phyloP scores from a whole-genome alignment of 2,888 invertebrate genomes.

The Ormyrus thymus region DNA sequence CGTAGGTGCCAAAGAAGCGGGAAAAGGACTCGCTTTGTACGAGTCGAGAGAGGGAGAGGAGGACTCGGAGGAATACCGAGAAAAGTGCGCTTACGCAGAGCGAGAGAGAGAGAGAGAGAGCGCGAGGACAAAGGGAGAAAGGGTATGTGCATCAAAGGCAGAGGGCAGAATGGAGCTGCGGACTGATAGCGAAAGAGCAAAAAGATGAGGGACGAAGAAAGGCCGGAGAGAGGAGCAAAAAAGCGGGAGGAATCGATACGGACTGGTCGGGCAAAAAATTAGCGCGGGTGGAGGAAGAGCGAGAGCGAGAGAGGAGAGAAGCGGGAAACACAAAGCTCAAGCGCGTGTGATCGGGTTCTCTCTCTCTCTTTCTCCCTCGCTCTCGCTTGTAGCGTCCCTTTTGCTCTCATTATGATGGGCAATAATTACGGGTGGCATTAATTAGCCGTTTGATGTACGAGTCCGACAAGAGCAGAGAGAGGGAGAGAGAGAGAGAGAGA shows the following conservation, averaged over 20 bases:
- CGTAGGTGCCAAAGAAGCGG: slow-evolving; percentile 19
- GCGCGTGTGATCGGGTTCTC: slow-evolving; percentile 39
- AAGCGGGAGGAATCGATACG: slow-evolving; percentile 44
- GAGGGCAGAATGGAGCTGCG: slow-evolving; percentile 27
- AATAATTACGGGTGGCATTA: slow-evolving; percentile 70
- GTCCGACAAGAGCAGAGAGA: slow-evolving; percentile 56
- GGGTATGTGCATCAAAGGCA: slow-evolving; percentile 49
- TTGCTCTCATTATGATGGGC: slow-evolving; percentile 66
- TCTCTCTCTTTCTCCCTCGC: slow-evolving; percentile 2
- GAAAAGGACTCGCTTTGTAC: not conserved
- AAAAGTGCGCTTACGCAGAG: slow-evolving; percentile 39
- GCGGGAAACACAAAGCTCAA: slow-evolving; percentile 47
- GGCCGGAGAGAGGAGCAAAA: slow-evolving; percentile 38
- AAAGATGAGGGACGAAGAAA: slow-evolving; percentile 49
- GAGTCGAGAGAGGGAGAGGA: not conserved
- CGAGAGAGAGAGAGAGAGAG: not conserved
- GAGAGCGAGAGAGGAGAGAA: slow-evolving; percentile 25
- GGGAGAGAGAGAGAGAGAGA: slow-evolving; percentile 46
- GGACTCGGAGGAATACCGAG: slow-evolving; percentile 46
- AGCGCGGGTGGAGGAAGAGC: slow-evolving; percentile 44
- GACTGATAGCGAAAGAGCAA: slow-evolving; percentile 45
- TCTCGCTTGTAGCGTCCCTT: slow-evolving; percentile 34
- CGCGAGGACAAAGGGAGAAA: slow-evolving; percentile 50
- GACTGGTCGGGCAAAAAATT: slow-evolving; percentile 48
- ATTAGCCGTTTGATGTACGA: slow-evolving; percentile 71